Conservation (phyloP, 2,113 vertebrate species). For the Lonchura striata region DNA sequence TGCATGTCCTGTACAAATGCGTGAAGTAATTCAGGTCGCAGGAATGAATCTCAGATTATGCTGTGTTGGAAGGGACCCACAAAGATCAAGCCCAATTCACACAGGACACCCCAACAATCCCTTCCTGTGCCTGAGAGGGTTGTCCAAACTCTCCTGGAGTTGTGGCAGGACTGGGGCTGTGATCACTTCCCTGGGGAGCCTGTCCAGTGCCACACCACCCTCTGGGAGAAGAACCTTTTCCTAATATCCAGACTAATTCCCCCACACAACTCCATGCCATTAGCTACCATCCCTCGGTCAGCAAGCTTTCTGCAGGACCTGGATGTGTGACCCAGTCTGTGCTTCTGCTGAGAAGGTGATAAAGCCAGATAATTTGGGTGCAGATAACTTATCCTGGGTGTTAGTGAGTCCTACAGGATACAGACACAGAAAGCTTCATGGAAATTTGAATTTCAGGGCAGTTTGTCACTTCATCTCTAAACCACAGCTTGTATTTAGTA, state of each 20-base stretch:
- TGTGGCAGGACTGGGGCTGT: background rate
- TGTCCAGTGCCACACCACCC: background rate
- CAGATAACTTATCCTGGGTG: background rate
- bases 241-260: background rate
- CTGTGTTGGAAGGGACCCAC: background rate
- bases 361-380: fast-evolving
- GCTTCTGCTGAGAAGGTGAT: background rate
- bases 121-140: background rate
- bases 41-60: background rate
- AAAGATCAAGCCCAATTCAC: background rate
- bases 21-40: fast-evolving
- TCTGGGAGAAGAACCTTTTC: background rate
- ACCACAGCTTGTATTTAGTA: background rate
- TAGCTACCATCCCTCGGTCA: background rate
- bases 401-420: background rate
- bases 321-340: fast-evolving
- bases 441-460: background rate
- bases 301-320: background rate
- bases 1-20: background rate
- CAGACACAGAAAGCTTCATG: background rate
- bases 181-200: background rate
- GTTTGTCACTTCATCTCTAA: background rate
- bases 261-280: background rate
- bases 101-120: background rate
- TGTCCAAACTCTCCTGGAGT: background rate